Conservation (phyloP, 2,797 vertebrate species). For the Manis pentadactyla region DNA sequence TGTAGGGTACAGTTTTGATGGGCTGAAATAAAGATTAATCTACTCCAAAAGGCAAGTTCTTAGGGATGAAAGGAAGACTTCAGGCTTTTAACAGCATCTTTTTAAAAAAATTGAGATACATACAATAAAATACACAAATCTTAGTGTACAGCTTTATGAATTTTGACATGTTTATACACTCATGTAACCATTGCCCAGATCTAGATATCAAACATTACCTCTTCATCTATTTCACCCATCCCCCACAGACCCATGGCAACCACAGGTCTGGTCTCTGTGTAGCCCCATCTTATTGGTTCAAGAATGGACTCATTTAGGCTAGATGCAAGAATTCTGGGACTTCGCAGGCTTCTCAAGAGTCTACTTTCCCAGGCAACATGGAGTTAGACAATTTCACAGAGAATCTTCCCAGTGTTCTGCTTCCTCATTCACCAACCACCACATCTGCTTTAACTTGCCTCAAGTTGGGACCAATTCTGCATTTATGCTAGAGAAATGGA, state of each 20-base stretch:
- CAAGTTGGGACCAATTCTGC: not conserved
- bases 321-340: not conserved
- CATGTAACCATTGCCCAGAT: no score
- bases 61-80: slow-evolving; percentile 12
- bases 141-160: no score
- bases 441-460: not conserved
- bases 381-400: not conserved
- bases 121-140: no score
- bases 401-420: not conserved
- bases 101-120: no score
- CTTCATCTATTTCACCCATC: no score
- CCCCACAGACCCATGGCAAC: no score
- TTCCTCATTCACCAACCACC: not conserved
- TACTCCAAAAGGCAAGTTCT: slow-evolving; percentile 19
- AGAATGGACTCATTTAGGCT: not conserved
- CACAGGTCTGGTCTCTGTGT: no score
- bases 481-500: slow-evolving; percentile 22
- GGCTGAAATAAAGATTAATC: slow-evolving; percentile 9
- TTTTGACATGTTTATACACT: no score
- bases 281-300: not conserved
- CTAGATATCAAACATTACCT: no score
- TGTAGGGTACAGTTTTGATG: not conserved
- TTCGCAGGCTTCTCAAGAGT: not conserved
- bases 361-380: not conserved
- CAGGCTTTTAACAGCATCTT: not conserved